A percentile compares a stretch with the other conserved stretches of the same genome.
These are phyloP conservation scores for Luscinia luscinia DNA, from an alignment of 2,797 vertebrate species.

Conservation along the genomic window DNA sequence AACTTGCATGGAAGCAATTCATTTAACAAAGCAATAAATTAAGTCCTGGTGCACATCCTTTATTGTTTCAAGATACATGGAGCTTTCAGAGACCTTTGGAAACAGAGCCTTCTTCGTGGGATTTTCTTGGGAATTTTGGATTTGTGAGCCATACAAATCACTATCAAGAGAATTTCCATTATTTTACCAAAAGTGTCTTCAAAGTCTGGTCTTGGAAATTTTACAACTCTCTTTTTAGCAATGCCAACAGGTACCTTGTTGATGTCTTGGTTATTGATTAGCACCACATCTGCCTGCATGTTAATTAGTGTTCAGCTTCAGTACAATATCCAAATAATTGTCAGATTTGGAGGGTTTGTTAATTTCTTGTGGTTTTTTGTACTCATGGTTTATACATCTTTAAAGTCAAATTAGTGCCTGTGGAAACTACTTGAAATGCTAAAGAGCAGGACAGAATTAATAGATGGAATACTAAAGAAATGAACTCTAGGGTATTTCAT, in stretches of 20 bases:
- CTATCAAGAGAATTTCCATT: not conserved
- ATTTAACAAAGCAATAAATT: constrained; percentile 37
- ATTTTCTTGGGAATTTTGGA: not conserved
- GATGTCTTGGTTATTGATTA: not conserved
- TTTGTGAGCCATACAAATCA: not conserved
- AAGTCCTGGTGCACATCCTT: not conserved
- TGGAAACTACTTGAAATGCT: not conserved
- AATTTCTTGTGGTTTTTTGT: not conserved
- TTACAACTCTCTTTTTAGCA: not conserved
- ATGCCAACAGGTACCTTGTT: not conserved
- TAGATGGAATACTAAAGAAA: not conserved
- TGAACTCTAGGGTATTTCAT: not conserved
- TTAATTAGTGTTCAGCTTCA: not conserved
- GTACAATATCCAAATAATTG: not conserved
- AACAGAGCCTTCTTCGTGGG: not conserved
- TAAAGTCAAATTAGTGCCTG: not conserved
- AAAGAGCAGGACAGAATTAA: not conserved
- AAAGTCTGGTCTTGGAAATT: not conserved
- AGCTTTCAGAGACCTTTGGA: not conserved
- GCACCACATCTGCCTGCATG: not conserved
- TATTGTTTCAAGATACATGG: not conserved
- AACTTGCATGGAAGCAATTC: constrained; percentile 30
- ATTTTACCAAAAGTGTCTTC: not conserved
- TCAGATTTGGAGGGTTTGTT: not conserved
- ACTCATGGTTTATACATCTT: not conserved